These are phyloP conservation scores for Drosophila merina DNA, from an alignment of 2,888 invertebrate genomes.

Conservation along the genomic window DNA sequence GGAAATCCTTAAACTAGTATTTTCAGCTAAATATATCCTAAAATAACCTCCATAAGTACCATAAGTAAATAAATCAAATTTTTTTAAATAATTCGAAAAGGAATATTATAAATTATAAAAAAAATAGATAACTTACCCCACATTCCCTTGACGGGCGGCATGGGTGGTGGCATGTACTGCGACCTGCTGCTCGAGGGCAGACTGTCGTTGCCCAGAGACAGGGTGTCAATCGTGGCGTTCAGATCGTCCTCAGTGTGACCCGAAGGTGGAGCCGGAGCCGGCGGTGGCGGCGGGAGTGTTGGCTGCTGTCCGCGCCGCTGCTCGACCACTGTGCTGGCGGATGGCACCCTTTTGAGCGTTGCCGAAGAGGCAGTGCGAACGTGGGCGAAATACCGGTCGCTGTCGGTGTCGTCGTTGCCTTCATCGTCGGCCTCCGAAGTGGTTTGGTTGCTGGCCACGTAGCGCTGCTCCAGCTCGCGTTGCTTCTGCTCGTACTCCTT, in stretches of 20 bases:
- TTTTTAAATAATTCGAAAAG: background rate
- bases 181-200: constrained; percentile 83
- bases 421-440: constrained; percentile 81
- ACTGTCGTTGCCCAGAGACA: constrained; percentile 82
- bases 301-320: constrained; percentile 46
- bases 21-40: too few species aligned
- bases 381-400: constrained; percentile 61
- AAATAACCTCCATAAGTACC: rapidly evolving
- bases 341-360: constrained; percentile 64
- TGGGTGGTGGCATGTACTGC: constrained; percentile 83
- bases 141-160: constrained; percentile 77
- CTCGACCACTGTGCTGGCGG: constrained; percentile 54
- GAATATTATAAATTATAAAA: background rate
- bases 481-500: constrained; percentile 82
- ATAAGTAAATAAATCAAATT: too few species aligned
- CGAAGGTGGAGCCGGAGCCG: constrained; percentile 19
- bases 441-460: constrained; percentile 48
- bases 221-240: constrained; percentile 77
- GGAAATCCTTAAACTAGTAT: too few species aligned
- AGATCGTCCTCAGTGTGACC: constrained; percentile 67
- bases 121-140: constrained; percentile 74
- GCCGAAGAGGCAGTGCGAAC: constrained; percentile 59
- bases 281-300: constrained; percentile 8
- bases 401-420: constrained; percentile 78
- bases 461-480: constrained; percentile 67